Evolutionary conservation across 2,113 vertebrate species (phyloP), one percentile per base, ranked within the genome.

Genomic region (Grantiella picta): DNA sequence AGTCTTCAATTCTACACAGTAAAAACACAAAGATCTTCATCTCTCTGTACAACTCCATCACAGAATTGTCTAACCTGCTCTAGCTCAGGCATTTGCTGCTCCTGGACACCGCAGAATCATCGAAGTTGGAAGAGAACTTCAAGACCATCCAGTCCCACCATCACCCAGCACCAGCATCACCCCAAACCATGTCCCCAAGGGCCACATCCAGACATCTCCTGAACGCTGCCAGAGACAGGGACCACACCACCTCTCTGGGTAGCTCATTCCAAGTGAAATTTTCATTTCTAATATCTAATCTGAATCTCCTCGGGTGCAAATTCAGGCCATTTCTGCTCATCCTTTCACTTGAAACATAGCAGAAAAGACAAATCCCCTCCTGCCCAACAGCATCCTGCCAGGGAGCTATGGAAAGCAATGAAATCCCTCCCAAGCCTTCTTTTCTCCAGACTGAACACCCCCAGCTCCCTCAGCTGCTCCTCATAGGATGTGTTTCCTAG

Each of bases 351-450:
- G 13, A 10, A 29, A 40, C 17, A 13, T 1, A 25, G 8, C 21
- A 61, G 9, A 54, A 61, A 40, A 82, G 61, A 38, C 24, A 0
- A 0, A n/a, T 5, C 5, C 10, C 3, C 16, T 29, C 16, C 29
- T 40, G 0, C 0, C 17, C 17, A 19, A 16, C 25, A 33, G 8
- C 1, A 11, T 69, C 29, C 16, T 61, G 29, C 19, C 21, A 68
- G 20, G n/a, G 40, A 47, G 40, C 15, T 89, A 21, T 22, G 20
- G n/a, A 47, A 14, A 89, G 28, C 29, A 54, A 7, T 22, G 47
- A 40, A 20, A 11, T 23, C 8, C 12, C 61, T 53, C n/a, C 40
- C 35, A n/a, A 61, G 17, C 14, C 14, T 47, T 53, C 24, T 61
- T 60, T 68, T 12, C 70, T 23, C 47, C 70, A 69, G 17, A 31